Evolutionary conservation across 2,113 vertebrate species (phyloP), one percentile per base, ranked within the genome.

Genomic region (Laticauda colubrina): DNA sequence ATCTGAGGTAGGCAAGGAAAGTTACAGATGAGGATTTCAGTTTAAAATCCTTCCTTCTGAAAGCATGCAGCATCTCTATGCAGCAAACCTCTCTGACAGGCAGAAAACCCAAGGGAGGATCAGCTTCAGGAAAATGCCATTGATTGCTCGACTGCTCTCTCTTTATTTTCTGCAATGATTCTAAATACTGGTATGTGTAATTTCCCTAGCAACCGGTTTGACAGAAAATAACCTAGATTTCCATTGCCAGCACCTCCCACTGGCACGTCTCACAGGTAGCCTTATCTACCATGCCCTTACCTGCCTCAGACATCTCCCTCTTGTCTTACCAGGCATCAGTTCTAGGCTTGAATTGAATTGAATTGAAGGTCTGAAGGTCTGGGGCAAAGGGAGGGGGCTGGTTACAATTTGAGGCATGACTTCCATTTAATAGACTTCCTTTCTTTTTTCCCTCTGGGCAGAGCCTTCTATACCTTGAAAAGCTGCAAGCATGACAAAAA

Each of bases 21-120:
- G 92, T 92, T 93, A 87, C 92, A 85, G 85, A 59, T 15, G 21
- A 0, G 89, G 0, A 89, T 95, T 95, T 93, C 87, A 89, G 81
- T 95, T 96, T 94, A 93, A 94, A 97, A 96, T 94, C 91, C 59
- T 1, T 64, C 86, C 64, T 95, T 94, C 88, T 56, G 87, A 95
- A 94, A 94, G 94, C 64, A 81, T 8, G 92, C 93, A 92, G 87
- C 93, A 55, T 86, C 93, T 64, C 4, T 0, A 0, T 88, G 61
- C 94, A 87, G 92, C 92, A 89, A 88, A 95, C 15, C 0, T 0
- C 0, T 92, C 91, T 96, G 96, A 96, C 96, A 95, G 95, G 93
- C 87, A 57, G 81, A 6, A 29, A 94, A 93, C 95, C 92, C 91
- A 43, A 55, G 94, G 53, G 94, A 96, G 93, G 81, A 93, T 95